Base-by-base conservation (phyloP, 23 tunicate species). In the Clavelina lepadiformis region DNA sequence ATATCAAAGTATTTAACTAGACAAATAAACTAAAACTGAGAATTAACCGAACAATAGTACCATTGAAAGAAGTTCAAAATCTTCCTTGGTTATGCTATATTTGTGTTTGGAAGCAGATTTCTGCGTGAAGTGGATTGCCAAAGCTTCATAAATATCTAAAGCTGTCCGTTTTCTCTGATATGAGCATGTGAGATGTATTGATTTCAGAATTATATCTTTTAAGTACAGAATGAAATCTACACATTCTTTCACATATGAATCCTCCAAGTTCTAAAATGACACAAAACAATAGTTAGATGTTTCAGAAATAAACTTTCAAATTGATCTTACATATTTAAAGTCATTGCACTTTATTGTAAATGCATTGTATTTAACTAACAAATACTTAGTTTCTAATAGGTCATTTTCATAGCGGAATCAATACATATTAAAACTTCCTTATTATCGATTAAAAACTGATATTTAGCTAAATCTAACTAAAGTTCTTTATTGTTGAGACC, bases 111-210 rank as follows among this genome's bases (percentile, higher is more conserved):
- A 53, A 13, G 59, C 21, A 15, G 69, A 35, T n/a, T n/a, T n/a
- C n/a, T n/a, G n/a, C n/a, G n/a, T n/a, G 38, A 63, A 63, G 26
- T 35, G 13, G 21, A 7, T 46, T 25, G 75, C 29, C 64, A 83
- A 19, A 36, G 37, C 4, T 19, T 57, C 31, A 56, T 49, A 75
- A 24, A 75, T 33, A 35, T 24, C 58, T 30, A 83, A 21, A 18
- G 82, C 81, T 24, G 82, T 83, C 46, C 38, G 58, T 63, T 83
- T 83, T 58, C 91, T 36, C 68, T 83, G 91, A 49, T 56, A 83
- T 0, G 91, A 59, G 24, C 50, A 74, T 35, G 65, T 37, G 0
- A 31, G n/a, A 33, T 45, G 63, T n/a, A 83, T 25, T 5, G 82
- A 75, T 11, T 35, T 30, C 3, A 49, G 28, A 57, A 71, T 67